A percentile compares a stretch with the other conserved stretches of the same genome.
Evolutionary conservation across 2,888 invertebrate genomes (phyloP).

Genomic region (Patella pellucida): DNA sequence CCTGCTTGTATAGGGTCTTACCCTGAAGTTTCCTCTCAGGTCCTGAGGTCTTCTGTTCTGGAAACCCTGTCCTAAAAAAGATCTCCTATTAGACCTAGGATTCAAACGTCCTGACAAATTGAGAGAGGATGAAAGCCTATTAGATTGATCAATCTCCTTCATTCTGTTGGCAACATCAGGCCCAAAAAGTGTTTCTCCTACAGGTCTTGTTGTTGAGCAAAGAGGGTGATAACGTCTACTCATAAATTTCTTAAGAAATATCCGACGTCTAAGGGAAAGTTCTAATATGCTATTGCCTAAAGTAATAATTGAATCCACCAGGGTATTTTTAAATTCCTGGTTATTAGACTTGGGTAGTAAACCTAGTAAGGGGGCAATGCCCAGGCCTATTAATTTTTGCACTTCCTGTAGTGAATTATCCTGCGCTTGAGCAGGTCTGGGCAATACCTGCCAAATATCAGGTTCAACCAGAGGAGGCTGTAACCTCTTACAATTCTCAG

Average conservation of each 20-base stretch:
- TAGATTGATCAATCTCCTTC: background rate
- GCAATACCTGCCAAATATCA: background rate
- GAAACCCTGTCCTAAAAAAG: background rate
- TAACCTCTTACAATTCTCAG: background rate
- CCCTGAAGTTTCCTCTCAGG: too few relatives aligned
- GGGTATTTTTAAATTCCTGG: background rate
- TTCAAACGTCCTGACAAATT: too few relatives aligned
- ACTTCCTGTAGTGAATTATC: background rate
- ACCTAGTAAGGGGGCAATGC: background rate
- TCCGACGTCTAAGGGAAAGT: background rate
- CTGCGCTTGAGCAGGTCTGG: background rate
- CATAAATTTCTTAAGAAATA: background rate
- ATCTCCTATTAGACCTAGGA: background rate
- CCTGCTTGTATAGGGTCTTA: too few relatives aligned
- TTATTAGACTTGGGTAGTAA: background rate
- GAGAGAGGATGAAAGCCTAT: too few relatives aligned
- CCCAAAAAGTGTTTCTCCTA: background rate
- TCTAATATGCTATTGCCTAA: background rate
- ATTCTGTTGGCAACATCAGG: background rate
- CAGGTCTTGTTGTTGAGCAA: background rate
- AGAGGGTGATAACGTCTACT: background rate
- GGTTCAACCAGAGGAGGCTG: background rate
- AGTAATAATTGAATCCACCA: conserved; percentile 1
- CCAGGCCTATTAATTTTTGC: background rate
- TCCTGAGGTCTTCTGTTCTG: too few relatives aligned